phyloP scores from a whole-genome alignment of 64 coral and sea anemone species.

The Pocillopora verrucosa region DNA sequence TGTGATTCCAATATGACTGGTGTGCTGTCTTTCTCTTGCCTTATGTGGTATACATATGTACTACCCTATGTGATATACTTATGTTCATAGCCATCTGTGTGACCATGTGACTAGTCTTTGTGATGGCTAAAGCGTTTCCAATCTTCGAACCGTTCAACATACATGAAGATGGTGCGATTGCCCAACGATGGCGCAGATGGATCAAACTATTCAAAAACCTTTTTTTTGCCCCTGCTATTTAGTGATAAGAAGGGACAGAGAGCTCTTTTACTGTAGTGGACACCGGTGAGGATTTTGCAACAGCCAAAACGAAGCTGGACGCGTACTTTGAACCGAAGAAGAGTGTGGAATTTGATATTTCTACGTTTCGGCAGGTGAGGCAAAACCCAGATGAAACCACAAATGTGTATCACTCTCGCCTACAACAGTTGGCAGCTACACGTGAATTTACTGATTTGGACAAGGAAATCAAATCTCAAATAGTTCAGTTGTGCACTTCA shows the following conservation, averaged over 20 bases:
- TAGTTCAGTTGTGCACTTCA: conserved; percentile 25
- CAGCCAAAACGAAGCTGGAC: conserved; percentile 37
- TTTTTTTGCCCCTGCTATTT: conserved; percentile 11
- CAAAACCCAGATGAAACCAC: conserved; percentile 51
- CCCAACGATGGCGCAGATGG: neutral
- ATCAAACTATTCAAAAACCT: neutral
- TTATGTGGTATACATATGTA: too few relatives aligned
- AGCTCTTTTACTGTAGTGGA: conserved; percentile 47
- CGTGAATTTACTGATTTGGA: conserved; percentile 39
- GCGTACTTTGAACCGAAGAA: conserved; percentile 42
- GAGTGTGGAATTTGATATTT: conserved; percentile 48
- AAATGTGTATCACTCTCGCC: conserved; percentile 33
- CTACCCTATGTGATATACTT: too few relatives aligned
- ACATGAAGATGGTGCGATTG: conserved; percentile 10
- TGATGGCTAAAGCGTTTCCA: too few relatives aligned
- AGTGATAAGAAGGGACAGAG: conserved; percentile 48
- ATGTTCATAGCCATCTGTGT: too few relatives aligned
- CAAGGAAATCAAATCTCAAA: conserved; percentile 56
- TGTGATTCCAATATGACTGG: too few relatives aligned
- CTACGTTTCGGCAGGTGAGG: conserved; percentile 46
- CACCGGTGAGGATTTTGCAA: conserved; percentile 48
- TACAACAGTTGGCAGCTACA: conserved; percentile 42
- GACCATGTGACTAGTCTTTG: too few relatives aligned
- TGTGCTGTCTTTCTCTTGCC: too few relatives aligned
- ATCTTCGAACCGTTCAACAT: conserved; percentile 32